Evolutionary conservation across 1,140 invertebrate species (phyloP).

Genomic region (Macrobrachium nipponense): DNA sequence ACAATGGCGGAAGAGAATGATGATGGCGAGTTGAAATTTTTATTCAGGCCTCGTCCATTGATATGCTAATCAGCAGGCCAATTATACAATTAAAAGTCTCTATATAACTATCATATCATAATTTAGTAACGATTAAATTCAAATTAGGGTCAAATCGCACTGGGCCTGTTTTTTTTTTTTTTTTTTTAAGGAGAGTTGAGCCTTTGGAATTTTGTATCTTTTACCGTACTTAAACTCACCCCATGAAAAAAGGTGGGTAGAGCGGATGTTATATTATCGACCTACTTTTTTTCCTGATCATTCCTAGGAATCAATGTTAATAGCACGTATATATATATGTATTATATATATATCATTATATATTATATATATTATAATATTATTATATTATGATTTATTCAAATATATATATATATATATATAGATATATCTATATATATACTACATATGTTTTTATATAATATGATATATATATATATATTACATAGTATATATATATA

Average conservation of each 20-base stretch:
- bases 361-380: no score
- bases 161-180: no score
- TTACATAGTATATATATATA: slow-evolving; percentile 21
- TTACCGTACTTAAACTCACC: no score
- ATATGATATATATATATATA: slow-evolving; percentile 24
- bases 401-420: no score
- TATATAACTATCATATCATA: slow-evolving; percentile 7
- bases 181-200: neutral
- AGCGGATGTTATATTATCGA: neutral
- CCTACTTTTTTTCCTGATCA: no score
- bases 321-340: no score
- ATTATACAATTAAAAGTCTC: slow-evolving; percentile 46
- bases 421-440: neutral
- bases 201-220: no score
- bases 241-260: neutral
- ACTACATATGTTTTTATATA: neutral
- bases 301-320: no score
- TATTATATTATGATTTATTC: no score
- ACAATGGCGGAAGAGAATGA: slow-evolving; percentile 40
- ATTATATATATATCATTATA: no score
- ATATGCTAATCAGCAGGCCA: slow-evolving; percentile 39
- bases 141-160: neutral
- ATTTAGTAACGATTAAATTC: no score
- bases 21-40: slow-evolving; percentile 17
- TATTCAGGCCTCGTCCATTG: slow-evolving; percentile 20